Evolutionary conservation across 2,797 vertebrate species (phyloP).

Genomic region (Syngnathus rostellatus): DNA sequence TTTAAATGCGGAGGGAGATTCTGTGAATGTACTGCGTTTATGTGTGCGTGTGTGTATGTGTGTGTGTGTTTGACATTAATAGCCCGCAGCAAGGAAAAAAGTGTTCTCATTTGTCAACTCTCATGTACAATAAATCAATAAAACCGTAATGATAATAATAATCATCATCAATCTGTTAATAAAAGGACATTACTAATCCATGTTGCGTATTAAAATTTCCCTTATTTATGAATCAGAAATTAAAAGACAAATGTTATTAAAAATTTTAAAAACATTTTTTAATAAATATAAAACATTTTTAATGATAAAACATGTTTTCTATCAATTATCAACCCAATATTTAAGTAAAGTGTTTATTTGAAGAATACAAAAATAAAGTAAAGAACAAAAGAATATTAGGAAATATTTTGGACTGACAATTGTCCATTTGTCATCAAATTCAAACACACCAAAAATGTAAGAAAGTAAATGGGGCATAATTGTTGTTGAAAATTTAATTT

Average conservation of each 20-base stretch:
- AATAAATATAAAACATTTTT: no score
- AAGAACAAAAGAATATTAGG: not conserved
- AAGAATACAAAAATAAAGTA: not conserved
- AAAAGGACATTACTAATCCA: not conserved
- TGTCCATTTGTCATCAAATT: not conserved
- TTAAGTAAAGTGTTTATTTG: not conserved
- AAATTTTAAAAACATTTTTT: no score
- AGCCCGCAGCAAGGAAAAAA: not conserved
- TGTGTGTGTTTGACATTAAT: slow-evolving; percentile 2
- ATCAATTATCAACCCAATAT: no score
- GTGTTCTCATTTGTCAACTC: not conserved
- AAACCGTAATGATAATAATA: not conserved
- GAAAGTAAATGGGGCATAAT: not conserved
- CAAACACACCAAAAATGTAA: not conserved
- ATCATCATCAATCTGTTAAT: not conserved
- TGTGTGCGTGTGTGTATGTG: slow-evolving; percentile 11
- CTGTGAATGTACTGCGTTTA: slow-evolving; percentile 39
- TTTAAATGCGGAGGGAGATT: slow-evolving; percentile 43
- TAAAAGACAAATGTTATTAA: not conserved
- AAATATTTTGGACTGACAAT: not conserved
- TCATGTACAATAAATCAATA: not conserved
- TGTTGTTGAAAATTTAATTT: not conserved
- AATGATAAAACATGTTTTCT: no score
- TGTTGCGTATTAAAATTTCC: not conserved
- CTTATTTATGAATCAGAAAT: not conserved